These are phyloP conservation scores for Atrina japonica DNA, from an alignment of 2,888 invertebrate genomes.

Conservation along the genomic window DNA sequence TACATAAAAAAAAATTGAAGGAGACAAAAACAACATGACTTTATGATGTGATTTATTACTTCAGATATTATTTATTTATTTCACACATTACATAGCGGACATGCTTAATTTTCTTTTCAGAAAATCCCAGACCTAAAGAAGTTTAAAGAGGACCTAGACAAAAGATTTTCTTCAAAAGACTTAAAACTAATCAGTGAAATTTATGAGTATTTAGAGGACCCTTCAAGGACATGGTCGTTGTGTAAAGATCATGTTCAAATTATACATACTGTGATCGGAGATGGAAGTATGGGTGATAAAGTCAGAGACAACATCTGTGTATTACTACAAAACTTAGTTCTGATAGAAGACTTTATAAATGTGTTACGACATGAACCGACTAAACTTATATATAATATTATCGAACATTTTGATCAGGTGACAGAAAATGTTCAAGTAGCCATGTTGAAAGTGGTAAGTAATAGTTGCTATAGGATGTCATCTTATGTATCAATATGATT, in stretches of 20 bases:
- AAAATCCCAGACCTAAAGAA: constrained; percentile 26
- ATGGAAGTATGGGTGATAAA: constrained; percentile 43
- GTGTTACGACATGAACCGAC: constrained; percentile 58
- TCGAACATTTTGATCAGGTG: constrained; percentile 53
- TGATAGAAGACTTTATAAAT: constrained; percentile 53
- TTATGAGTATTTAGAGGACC: constrained; percentile 52
- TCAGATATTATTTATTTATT: too few relatives aligned
- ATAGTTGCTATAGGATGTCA: background rate
- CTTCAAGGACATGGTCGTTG: constrained; percentile 55
- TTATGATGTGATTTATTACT: too few relatives aligned
- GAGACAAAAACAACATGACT: too few relatives aligned
- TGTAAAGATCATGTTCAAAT: constrained; percentile 59
- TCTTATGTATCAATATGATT: background rate
- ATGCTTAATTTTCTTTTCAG: constrained; percentile 38
- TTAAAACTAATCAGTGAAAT: constrained; percentile 49
- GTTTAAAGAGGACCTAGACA: constrained; percentile 35
- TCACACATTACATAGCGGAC: too few relatives aligned
- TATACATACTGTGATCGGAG: constrained; percentile 53
- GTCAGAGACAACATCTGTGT: constrained; percentile 40
- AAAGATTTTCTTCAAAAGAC: constrained; percentile 41
- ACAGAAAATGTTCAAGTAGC: constrained; percentile 45
- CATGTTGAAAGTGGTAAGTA: constrained; percentile 58
- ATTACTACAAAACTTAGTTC: constrained; percentile 52
- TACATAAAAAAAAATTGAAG: too few relatives aligned
- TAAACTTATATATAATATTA: constrained; percentile 51